Percentiles rank a stretch among this genome's conserved stretches.
These are phyloP conservation scores for Sialis fuliginosa DNA, from an alignment of 2,888 invertebrate genomes.

Conservation along the genomic window DNA sequence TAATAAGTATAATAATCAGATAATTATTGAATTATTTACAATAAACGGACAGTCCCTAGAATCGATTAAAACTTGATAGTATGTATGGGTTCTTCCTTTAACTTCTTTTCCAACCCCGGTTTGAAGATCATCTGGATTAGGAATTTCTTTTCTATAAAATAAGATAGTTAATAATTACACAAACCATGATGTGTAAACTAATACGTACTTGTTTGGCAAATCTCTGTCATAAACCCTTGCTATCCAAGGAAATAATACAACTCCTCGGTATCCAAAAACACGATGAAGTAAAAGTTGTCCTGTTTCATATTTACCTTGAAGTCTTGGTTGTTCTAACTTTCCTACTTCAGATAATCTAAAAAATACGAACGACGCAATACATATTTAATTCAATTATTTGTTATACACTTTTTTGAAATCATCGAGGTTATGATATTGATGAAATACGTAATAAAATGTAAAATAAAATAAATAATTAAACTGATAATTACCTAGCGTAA, in stretches of 20 bases:
- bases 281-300: conserved; percentile 92
- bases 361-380: no score
- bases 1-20: neutral
- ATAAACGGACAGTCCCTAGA: conserved; percentile 92
- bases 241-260: conserved; percentile 92
- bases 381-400: no score
- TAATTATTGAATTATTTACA: conserved; percentile 37
- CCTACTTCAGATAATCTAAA: conserved; percentile 86
- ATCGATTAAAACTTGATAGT: conserved; percentile 96
- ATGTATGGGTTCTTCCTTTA: conserved; percentile 80
- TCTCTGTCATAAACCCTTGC: conserved; percentile 92
- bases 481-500: conserved; percentile 1
- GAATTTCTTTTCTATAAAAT: conserved; percentile 1
- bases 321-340: conserved; percentile 70
- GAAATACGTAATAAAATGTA: neutral
- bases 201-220: conserved; percentile 34
- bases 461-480: neutral
- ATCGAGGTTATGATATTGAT: neutral
- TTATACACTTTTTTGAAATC: no score
- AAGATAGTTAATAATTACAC: neutral
- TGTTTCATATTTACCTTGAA: conserved; percentile 82
- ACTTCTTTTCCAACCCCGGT: conserved; percentile 59
- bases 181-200: neutral
- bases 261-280: conserved; percentile 94
- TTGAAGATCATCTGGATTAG: conserved; percentile 19